A percentile compares a stretch with the other conserved stretches of the same genome.
Conservation (phyloP, 2,888 invertebrate species). For the Patella depressa region DNA sequence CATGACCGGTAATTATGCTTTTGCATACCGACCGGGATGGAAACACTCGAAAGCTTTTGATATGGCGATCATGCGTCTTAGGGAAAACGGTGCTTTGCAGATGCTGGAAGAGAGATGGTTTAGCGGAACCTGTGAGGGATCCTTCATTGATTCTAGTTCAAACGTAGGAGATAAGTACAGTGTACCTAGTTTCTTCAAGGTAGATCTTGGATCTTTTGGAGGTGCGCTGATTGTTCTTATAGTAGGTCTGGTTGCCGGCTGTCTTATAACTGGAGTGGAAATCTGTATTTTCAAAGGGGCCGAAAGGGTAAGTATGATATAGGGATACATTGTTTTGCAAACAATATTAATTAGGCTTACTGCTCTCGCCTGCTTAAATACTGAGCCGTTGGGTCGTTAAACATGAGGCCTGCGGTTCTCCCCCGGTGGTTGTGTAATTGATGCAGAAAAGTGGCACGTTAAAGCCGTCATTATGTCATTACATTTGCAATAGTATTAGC, state of each 20-base stretch:
- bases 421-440: too few relatives aligned
- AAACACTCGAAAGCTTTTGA: conserved; percentile 35
- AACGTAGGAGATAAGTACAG: conserved; percentile 29
- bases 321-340: too few relatives aligned
- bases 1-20: conserved; percentile 41
- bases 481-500: too few relatives aligned
- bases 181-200: conserved; percentile 33
- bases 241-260: conserved; percentile 51
- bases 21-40: conserved; percentile 43
- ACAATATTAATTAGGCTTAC: too few relatives aligned
- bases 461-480: too few relatives aligned
- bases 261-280: conserved; percentile 50
- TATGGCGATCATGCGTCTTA: conserved; percentile 40
- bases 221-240: conserved; percentile 54
- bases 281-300: conserved; percentile 52
- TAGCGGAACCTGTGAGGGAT: conserved; percentile 41
- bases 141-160: conserved; percentile 34
- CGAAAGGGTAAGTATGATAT: conserved; percentile 44
- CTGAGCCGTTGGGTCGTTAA: too few relatives aligned
- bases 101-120: conserved; percentile 56
- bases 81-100: conserved; percentile 43
- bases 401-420: too few relatives aligned
- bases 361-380: too few relatives aligned
- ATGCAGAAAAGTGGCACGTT: too few relatives aligned
- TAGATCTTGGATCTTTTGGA: conserved; percentile 57